These are phyloP conservation scores for Bufotes viridis DNA, from an alignment of 2,797 vertebrate genomes.

Conservation along the genomic window DNA sequence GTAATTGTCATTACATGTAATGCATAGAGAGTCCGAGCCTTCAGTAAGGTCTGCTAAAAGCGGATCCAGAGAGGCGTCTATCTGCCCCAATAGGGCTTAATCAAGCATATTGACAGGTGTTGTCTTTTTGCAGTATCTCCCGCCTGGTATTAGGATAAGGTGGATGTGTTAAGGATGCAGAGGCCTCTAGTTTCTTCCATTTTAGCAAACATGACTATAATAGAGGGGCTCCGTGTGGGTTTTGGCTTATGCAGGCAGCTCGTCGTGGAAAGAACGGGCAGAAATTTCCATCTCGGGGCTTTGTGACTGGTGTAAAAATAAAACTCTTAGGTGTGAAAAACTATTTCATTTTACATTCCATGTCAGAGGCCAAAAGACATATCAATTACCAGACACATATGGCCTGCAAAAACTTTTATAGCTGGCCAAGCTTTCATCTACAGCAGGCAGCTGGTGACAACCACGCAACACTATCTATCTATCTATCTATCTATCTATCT, in stretches of 20 bases:
- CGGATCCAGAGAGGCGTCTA: too few species aligned
- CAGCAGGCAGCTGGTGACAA: slow-evolving; percentile 34
- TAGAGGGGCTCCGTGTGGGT: background rate
- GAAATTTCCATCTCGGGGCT: background rate
- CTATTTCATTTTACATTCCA: slow-evolving; percentile 44
- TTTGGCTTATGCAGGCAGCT: background rate
- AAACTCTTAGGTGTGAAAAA: slow-evolving; percentile 22
- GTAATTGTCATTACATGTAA: background rate
- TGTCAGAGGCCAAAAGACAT: slow-evolving; percentile 30
- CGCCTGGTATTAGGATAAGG: background rate
- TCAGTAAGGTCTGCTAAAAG: too few species aligned
- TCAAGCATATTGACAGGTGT: too few species aligned
- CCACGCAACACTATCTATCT: background rate
- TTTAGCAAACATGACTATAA: background rate
- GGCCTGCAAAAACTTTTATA: slow-evolving; percentile 18
- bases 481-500: background rate
- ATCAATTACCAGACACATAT: slow-evolving; percentile 48
- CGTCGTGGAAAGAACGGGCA: background rate
- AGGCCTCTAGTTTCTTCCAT: background rate
- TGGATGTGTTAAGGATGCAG: background rate
- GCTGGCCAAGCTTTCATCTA: slow-evolving; percentile 40
- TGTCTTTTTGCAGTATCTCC: too few species aligned
- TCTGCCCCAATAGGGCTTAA: too few species aligned
- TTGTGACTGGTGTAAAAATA: slow-evolving; percentile 38
- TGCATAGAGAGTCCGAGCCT: too few species aligned